A percentile compares a stretch with the other conserved stretches of the same genome.
phyloP scores from a whole-genome alignment of 2,113 vertebrate species.

The Struthidea cinerea region DNA sequence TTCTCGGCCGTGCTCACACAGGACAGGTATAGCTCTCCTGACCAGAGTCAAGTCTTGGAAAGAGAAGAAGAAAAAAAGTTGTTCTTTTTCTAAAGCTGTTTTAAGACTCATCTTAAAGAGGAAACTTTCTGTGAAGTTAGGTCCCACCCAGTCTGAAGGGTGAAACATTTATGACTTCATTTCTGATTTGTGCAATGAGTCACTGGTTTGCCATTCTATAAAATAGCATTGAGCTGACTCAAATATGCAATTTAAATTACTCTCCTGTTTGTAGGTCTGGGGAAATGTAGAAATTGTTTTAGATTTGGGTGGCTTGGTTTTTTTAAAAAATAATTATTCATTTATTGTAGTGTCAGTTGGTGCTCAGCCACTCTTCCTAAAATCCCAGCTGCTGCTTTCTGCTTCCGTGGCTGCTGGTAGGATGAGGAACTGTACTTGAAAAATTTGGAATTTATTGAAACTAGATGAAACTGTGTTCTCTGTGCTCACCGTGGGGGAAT shows the following conservation, averaged over 20 bases:
- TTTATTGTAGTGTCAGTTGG: not conserved
- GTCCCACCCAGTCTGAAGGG: not conserved
- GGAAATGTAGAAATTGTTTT: not conserved
- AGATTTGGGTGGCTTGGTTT: not conserved
- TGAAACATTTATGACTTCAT: not conserved
- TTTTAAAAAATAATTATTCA: not conserved
- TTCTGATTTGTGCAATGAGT: not conserved
- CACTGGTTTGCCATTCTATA: not conserved
- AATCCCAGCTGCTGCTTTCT: not conserved
- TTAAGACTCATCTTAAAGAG: not conserved
- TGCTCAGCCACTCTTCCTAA: not conserved
- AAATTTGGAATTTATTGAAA: not conserved
- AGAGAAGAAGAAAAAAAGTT: not conserved
- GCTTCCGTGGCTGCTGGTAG: not conserved
- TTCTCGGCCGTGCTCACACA: not conserved
- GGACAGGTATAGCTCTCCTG: not conserved
- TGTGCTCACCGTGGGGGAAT: not conserved
- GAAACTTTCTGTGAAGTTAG: not conserved
- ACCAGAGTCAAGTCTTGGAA: not conserved
- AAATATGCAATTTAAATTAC: not conserved
- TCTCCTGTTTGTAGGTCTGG: not conserved
- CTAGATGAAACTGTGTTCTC: not conserved
- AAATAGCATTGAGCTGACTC: not conserved
- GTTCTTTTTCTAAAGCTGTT: not conserved
- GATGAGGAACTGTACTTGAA: not conserved